Percentiles rank a stretch among this genome's conserved stretches.
These are phyloP conservation scores for Crotalus tigris DNA, from an alignment of 2,113 vertebrate genomes.

Conservation along the genomic window DNA sequence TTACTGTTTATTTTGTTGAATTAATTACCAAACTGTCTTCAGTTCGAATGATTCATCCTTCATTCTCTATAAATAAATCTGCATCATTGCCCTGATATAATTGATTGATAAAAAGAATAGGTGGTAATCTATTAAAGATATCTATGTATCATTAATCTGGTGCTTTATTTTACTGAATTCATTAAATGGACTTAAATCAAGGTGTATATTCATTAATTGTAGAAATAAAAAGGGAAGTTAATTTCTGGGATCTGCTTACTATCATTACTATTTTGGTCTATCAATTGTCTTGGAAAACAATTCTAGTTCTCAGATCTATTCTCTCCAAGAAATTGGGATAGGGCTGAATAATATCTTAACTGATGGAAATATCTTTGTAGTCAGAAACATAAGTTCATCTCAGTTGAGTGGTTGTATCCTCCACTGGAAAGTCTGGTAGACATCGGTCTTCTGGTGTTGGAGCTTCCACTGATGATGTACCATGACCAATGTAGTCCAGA, in stretches of 20 bases:
- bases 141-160: background rate
- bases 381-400: no score
- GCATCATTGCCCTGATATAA: background rate
- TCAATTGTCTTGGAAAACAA: background rate
- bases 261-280: background rate
- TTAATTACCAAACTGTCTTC: conserved; percentile 6
- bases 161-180: background rate
- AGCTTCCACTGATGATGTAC: background rate
- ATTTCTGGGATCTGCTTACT: background rate
- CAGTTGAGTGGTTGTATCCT: background rate
- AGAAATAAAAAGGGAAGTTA: background rate
- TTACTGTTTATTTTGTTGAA: conserved; percentile 23
- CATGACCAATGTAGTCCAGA: background rate
- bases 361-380: background rate
- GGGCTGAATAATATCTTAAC: background rate
- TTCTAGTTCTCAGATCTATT: background rate
- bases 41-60: conserved; percentile 6
- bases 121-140: background rate
- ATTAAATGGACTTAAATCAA: background rate
- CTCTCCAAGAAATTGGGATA: background rate
- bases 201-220: background rate
- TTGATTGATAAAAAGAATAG: background rate
- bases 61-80: background rate
- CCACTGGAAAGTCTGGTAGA: background rate
- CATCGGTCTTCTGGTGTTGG: background rate